These are phyloP conservation scores for Diarsia rubi DNA, from an alignment of 2,888 invertebrate species.

Conservation along the genomic window DNA sequence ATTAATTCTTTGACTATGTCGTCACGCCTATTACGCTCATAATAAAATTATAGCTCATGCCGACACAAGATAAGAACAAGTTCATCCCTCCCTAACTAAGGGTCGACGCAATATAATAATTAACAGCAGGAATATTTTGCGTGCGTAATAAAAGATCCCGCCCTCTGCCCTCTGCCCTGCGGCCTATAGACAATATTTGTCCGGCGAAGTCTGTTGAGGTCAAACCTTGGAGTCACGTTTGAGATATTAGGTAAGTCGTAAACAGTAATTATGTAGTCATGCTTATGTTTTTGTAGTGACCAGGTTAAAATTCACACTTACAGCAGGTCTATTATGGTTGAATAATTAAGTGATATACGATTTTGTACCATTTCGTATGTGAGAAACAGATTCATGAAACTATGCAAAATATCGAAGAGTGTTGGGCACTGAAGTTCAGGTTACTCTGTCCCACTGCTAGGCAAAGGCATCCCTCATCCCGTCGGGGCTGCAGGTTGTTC, in stretches of 20 bases:
- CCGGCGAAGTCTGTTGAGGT: neutral
- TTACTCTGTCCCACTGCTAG: no score
- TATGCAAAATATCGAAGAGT: no score
- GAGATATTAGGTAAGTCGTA: slow-evolving; percentile 6
- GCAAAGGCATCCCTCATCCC: no score
- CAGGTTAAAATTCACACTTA: neutral
- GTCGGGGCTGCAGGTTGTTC: no score
- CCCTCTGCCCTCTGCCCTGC: slow-evolving; percentile 4
- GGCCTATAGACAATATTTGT: slow-evolving; percentile 4
- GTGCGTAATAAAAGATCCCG: slow-evolving; percentile 16
- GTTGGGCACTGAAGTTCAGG: no score
- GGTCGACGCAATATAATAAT: slow-evolving; percentile 32
- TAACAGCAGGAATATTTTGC: slow-evolving; percentile 2
- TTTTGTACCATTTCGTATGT: no score
- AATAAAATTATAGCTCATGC: neutral
- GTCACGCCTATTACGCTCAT: neutral
- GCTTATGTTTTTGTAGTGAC: neutral
- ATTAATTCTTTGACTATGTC: no score
- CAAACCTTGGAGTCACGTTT: slow-evolving; percentile 17
- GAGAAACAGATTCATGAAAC: no score
- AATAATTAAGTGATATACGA: neutral
- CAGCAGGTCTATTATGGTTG: neutral
- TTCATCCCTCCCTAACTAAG: neutral
- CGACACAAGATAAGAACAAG: neutral
- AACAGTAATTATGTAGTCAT: slow-evolving; percentile 8